A percentile compares a stretch with the other conserved stretches of the same genome.
phyloP scores from a whole-genome alignment of 2,797 vertebrate genomes.

The Phoeniculus purpureus region DNA sequence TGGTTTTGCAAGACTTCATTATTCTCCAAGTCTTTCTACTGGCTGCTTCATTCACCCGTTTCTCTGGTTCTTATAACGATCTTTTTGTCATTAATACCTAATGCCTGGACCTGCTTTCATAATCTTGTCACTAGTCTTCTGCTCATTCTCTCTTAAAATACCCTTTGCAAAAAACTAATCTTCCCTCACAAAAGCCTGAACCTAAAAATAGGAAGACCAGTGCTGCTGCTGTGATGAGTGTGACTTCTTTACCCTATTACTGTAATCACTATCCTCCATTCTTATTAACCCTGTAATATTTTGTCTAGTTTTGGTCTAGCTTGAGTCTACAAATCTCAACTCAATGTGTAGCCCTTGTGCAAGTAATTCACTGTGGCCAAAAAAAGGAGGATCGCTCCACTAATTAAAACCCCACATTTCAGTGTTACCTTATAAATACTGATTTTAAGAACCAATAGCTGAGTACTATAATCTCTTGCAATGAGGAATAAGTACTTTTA shows the following conservation, averaged over 20 bases:
- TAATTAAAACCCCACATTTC: not conserved
- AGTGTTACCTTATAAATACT: not conserved
- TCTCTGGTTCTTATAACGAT: not conserved
- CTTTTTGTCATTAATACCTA: not conserved
- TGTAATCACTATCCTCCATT: not conserved
- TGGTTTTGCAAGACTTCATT: not conserved
- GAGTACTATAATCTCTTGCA: not conserved
- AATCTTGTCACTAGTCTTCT: not conserved
- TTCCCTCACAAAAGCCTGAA: constrained; percentile 3
- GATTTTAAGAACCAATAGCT: not conserved
- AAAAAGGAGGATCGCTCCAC: not conserved
- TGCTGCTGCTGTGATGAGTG: not conserved
- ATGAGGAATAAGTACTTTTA: not conserved
- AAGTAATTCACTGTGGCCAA: not conserved
- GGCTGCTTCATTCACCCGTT: not conserved
- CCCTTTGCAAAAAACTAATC: constrained; percentile 15
- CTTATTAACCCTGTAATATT: constrained; percentile 16
- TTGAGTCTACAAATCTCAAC: not conserved
- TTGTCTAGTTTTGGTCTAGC: not conserved
- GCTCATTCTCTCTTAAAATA: constrained; percentile 7
- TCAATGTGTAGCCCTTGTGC: not conserved
- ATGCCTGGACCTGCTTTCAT: not conserved
- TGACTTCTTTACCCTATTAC: not conserved
- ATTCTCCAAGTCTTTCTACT: not conserved
- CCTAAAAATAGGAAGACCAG: constrained; percentile 22